These are phyloP conservation scores for Microchrysa polita DNA, from an alignment of 2,888 invertebrate genomes.

Conservation along the genomic window DNA sequence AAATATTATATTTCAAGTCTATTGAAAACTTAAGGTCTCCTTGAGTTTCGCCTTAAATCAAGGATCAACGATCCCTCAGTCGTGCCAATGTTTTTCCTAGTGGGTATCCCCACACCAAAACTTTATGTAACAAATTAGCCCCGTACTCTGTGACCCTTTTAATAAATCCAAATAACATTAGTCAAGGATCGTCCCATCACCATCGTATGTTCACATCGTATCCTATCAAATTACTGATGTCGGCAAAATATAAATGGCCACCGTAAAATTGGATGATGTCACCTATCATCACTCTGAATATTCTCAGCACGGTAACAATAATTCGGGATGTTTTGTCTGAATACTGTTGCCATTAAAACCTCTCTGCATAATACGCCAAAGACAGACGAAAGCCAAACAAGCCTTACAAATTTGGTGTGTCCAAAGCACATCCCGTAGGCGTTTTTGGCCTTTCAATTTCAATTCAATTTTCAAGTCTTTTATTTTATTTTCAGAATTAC, in stretches of 20 bases:
- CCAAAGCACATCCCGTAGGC: slow-evolving; percentile 26
- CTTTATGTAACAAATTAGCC: too few relatives aligned
- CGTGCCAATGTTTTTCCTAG: too few relatives aligned
- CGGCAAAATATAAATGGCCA: slow-evolving; percentile 23
- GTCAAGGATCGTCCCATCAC: neutral
- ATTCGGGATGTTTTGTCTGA: slow-evolving; percentile 33
- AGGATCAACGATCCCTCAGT: too few relatives aligned
- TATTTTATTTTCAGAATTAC: too few relatives aligned
- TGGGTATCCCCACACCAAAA: too few relatives aligned
- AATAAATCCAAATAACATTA: too few relatives aligned
- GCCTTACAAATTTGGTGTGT: slow-evolving; percentile 34
- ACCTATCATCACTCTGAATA: slow-evolving; percentile 36
- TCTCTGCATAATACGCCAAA: slow-evolving; percentile 8
- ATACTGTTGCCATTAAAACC: slow-evolving; percentile 13
- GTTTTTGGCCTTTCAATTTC: slow-evolving; percentile 28
- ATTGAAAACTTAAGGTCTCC: too few relatives aligned
- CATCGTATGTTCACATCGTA: slow-evolving; percentile 1
- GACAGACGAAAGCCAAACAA: neutral
- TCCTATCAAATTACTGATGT: slow-evolving; percentile 5
- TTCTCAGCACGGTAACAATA: slow-evolving; percentile 12
- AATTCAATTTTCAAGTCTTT: neutral
- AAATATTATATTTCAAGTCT: too few relatives aligned
- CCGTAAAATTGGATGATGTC: slow-evolving; percentile 39
- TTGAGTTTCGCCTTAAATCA: too few relatives aligned
- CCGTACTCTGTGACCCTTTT: too few relatives aligned